Evolutionary conservation across 2,888 invertebrate genomes (phyloP).

Genomic region (Tuta absoluta): DNA sequence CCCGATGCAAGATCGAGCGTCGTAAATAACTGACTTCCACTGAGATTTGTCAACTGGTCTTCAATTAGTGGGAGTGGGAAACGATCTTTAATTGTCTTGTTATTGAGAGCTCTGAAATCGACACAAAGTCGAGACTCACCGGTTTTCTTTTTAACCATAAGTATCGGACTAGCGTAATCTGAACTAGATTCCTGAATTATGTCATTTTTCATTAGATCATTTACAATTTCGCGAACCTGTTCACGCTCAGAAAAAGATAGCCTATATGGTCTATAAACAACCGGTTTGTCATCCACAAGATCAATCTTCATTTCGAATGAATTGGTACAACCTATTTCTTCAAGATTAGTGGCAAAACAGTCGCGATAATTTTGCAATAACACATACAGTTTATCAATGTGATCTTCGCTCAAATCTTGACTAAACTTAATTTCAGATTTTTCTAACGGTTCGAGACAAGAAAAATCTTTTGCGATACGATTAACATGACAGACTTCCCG

Average conservation of each 20-base stretch:
- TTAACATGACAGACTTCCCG: slow-evolving; percentile 24
- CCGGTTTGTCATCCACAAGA: too few species aligned
- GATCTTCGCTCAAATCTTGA: background rate
- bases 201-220: slow-evolving; percentile 33
- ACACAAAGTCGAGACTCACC: slow-evolving; percentile 37
- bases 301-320: too few species aligned
- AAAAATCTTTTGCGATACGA: slow-evolving; percentile 21
- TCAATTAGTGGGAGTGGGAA: slow-evolving; percentile 37
- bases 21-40: slow-evolving; percentile 42
- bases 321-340: slow-evolving; percentile 32
- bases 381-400: background rate
- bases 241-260: too few species aligned
- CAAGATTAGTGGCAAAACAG: slow-evolving; percentile 22
- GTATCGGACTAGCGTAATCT: slow-evolving; percentile 35
- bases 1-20: slow-evolving; percentile 47
- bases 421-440: slow-evolving; percentile 15
- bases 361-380: slow-evolving; percentile 16
- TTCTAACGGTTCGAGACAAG: slow-evolving; percentile 17
- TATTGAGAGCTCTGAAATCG: slow-evolving; percentile 40
- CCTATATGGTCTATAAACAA: too few species aligned
- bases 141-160: slow-evolving; percentile 36
- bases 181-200: slow-evolving; percentile 36
- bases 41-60: slow-evolving; percentile 41
- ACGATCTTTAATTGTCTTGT: slow-evolving; percentile 36
- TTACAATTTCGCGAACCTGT: slow-evolving; percentile 34